These are phyloP conservation scores for Aptenodytes patagonicus DNA, from an alignment of 2,113 vertebrate species.

Conservation along the genomic window DNA sequence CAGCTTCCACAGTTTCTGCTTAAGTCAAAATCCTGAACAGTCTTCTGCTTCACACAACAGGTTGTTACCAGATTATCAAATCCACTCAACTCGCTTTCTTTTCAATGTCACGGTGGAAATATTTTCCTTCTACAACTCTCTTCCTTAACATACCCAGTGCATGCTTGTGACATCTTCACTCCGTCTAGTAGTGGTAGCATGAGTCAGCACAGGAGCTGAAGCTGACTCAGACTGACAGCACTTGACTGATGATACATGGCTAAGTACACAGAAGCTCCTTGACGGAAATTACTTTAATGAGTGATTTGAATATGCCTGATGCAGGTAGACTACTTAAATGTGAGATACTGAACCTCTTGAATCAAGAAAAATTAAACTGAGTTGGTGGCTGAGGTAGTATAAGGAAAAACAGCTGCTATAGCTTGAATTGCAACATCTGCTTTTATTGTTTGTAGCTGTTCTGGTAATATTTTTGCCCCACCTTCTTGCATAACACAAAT, in stretches of 20 bases:
- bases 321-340: not conserved
- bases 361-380: not conserved
- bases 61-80: not conserved
- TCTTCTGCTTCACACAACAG: not conserved
- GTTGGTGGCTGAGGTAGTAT: not conserved
- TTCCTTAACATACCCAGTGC: not conserved
- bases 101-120: not conserved
- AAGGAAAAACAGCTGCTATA: not conserved
- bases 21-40: not conserved
- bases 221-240: not conserved
- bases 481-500: not conserved
- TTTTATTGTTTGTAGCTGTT: not conserved
- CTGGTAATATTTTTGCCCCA: not conserved
- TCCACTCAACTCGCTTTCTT: not conserved
- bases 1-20: not conserved
- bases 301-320: not conserved
- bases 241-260: not conserved
- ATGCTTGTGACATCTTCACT: not conserved
- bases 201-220: conserved; percentile 11
- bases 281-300: conserved; percentile 3
- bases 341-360: not conserved
- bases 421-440: not conserved
- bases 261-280: not conserved
- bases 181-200: not conserved
- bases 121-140: not conserved